Conservation (phyloP, 2,113 vertebrate genomes). For the Euleptes europaea region DNA sequence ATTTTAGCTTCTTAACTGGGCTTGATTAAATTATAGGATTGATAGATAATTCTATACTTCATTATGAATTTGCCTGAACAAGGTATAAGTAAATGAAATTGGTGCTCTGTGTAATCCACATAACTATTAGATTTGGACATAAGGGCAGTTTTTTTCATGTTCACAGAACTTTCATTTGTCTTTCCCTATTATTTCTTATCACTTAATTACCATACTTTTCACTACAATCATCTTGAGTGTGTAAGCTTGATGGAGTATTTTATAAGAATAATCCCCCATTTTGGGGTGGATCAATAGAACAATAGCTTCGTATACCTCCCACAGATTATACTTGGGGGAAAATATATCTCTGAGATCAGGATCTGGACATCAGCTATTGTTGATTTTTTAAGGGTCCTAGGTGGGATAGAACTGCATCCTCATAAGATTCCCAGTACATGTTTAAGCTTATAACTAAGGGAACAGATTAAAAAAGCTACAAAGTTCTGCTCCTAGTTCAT, state of each 20-base stretch:
- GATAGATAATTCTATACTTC: not conserved
- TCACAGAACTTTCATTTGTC: not conserved
- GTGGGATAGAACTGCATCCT: not conserved
- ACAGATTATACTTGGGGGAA: no score
- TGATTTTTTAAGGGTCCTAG: not conserved
- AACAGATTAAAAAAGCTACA: not conserved
- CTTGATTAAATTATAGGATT: not conserved
- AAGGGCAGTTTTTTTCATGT: not conserved
- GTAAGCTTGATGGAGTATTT: rapidly evolving
- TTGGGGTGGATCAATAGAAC: not conserved
- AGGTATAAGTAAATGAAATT: not conserved
- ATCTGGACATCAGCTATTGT: not conserved
- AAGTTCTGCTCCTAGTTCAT: not conserved
- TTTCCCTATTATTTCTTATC: not conserved
- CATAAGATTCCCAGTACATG: not conserved
- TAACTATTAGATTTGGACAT: not conserved
- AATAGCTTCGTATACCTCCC: not conserved
- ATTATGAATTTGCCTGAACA: not conserved
- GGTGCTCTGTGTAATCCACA: not conserved
- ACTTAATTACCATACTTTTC: not conserved
- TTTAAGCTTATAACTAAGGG: not conserved
- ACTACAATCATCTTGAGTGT: not conserved
- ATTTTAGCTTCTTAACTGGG: not conserved
- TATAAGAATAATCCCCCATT: not conserved
- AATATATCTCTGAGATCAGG: no score